These are phyloP conservation scores for Drosophila melanogaster DNA, from an alignment of 1,140 invertebrate genomes.

Conservation along the genomic window Release_6_plus_ISO1_MT NT_033779.5:10317501-10318000, in stretches of 20 bases:
- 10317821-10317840: constrained; percentile 32
- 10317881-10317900: constrained; percentile 68
- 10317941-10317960: constrained; percentile 80
- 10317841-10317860: constrained; percentile 28
- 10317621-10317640: constrained; percentile 51
- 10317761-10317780: constrained; percentile 9
- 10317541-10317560: constrained; percentile 36
- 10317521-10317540: constrained; percentile 12
- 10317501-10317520: constrained; percentile 36
- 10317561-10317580: constrained; percentile 18
- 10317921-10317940: constrained; percentile 83
- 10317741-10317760: constrained; percentile 19
- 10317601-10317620: constrained; percentile 20
- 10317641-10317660: constrained; percentile 84
- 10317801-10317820: constrained; percentile 14
- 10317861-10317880: constrained; percentile 48
- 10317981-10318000: constrained; percentile 12
- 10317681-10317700: constrained; percentile 72
- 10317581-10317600: constrained; percentile 22
- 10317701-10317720: constrained; percentile 68
- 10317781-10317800: constrained; percentile 34
- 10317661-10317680: constrained; percentile 80
- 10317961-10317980: constrained; percentile 30
- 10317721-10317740: constrained; percentile 62
- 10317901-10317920: constrained; percentile 76